Conservation (phyloP, 2,113 vertebrate species). For the Odontophorus gujanensis region DNA sequence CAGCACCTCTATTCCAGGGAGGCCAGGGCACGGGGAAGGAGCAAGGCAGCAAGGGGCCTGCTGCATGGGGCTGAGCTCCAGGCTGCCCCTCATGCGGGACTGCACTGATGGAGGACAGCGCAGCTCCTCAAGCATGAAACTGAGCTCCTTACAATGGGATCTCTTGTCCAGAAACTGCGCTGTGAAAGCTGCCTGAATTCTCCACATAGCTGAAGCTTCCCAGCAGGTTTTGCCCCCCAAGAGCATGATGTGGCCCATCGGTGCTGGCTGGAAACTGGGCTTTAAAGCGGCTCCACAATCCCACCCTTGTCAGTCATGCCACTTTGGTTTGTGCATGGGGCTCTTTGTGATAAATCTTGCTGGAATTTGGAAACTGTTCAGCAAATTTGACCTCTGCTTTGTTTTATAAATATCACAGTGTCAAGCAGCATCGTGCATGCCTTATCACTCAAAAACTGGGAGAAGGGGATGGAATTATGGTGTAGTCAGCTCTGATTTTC, state of each 20-base stretch:
- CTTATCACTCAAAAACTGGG: slow-evolving; percentile 26
- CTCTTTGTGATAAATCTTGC: slow-evolving; percentile 68
- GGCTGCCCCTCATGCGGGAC: neutral
- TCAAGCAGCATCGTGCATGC: slow-evolving; percentile 47
- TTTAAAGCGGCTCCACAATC: slow-evolving; percentile 40
- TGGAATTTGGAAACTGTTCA: slow-evolving; percentile 74
- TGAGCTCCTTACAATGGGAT: neutral
- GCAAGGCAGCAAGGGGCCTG: neutral
- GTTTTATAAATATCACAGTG: slow-evolving; percentile 73
- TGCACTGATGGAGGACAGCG: neutral
- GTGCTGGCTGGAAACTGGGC: slow-evolving; percentile 4
- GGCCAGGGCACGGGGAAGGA: neutral
- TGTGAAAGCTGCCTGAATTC: neutral
- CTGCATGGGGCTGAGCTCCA: neutral
- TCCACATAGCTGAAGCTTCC: neutral
- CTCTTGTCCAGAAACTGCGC: slow-evolving; percentile 3
- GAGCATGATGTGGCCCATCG: neutral
- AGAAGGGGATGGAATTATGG: slow-evolving; percentile 56
- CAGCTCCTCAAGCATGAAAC: neutral
- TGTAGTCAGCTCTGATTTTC: slow-evolving; percentile 51
- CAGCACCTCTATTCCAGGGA: neutral
- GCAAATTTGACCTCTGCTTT: slow-evolving; percentile 70
- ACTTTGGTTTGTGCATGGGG: slow-evolving; percentile 41
- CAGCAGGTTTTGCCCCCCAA: slow-evolving; percentile 23
- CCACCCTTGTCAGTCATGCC: slow-evolving; percentile 42